Evolutionary conservation across 2,888 invertebrate species (phyloP), one percentile per base, ranked within the genome.

Genomic region (Cryptocheilus praepositus): DNA sequence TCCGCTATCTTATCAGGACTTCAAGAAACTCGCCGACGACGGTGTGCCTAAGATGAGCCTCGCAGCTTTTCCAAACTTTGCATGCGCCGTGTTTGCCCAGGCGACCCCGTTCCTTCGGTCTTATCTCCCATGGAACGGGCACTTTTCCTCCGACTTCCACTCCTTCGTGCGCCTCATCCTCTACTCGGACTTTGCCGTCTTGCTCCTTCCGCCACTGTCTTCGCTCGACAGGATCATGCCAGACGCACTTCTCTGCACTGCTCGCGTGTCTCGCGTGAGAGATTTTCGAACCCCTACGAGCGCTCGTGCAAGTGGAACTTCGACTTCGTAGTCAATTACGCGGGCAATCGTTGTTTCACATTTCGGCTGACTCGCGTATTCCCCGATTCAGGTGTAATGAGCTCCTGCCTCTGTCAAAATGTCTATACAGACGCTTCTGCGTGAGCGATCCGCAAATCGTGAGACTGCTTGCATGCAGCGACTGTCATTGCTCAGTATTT

Each of bases 1-100:
- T 2, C 45, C 11, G 49, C 18, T 70, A 72, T 76, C 74, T 79
- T 76, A 79, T 78, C 74, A 43, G 18, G n/a, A 28, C 52, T 59
- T 19, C 15, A 57, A 54, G 22, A 70, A 65, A 58, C 53, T 16
- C 46, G 16, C 54, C 8, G 16, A 28, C 15, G 25, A 25, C 25
- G 25, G 25, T 25, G 28, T 54, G 57, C 56, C 51, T 49, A 56
- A 65, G 65, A 58, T 28, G 61, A 64, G 61, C 49, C 44, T 8
- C 16, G 51, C 16, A 52, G 28, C 44, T 58, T 61, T 28, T 45
- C 19, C 25, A 46, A 69, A 56, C 61, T 66, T 70, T 64, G 61
- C 21, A 49, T 49, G 49, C 16, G 49, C 18, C 49, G 16, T 18
- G 16, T 49, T 18, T 49, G n/a, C 49, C 49, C 49, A 36, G 36